These are phyloP conservation scores for Dicycla oo DNA, from an alignment of 2,888 invertebrate genomes.

Conservation along the genomic window DNA sequence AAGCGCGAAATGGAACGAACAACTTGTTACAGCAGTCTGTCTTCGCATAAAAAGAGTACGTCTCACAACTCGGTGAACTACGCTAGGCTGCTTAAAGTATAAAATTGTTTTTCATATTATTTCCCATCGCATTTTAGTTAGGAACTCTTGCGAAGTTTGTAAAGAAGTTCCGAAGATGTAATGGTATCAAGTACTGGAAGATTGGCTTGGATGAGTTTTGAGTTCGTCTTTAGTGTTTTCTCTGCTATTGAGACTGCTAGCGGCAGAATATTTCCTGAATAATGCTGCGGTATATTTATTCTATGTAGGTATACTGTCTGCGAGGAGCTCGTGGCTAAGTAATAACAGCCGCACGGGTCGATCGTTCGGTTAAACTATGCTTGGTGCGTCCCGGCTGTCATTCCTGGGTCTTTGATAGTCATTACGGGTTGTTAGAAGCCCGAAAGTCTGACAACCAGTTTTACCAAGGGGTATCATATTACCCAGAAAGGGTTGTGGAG, in stretches of 20 bases:
- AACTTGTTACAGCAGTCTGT: slow-evolving; percentile 78
- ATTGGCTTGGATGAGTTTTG: slow-evolving; percentile 40
- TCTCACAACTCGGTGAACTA: slow-evolving; percentile 49
- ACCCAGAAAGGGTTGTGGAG: too few relatives aligned
- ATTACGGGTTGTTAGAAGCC: too few relatives aligned
- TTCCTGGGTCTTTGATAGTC: too few relatives aligned
- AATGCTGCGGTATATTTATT: not conserved
- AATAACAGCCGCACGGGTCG: too few relatives aligned
- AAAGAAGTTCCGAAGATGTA: slow-evolving; percentile 52
- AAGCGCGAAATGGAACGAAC: slow-evolving; percentile 78
- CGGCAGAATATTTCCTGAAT: not conserved
- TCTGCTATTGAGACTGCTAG: not conserved
- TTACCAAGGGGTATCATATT: too few relatives aligned
- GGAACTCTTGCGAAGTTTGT: slow-evolving; percentile 44
- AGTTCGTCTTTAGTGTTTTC: slow-evolving; percentile 25
- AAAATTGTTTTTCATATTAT: slow-evolving; percentile 64
- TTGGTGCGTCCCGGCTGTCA: too few relatives aligned
- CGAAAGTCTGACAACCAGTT: too few relatives aligned
- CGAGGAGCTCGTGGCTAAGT: too few relatives aligned
- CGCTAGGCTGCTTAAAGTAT: slow-evolving; percentile 48
- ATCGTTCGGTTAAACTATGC: too few relatives aligned
- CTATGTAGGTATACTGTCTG: not conserved
- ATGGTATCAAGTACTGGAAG: slow-evolving; percentile 38
- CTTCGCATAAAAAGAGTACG: slow-evolving; percentile 71
- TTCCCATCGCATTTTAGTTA: slow-evolving; percentile 53